A percentile compares a stretch with the other conserved stretches of the same genome.
Evolutionary conservation across 1,140 invertebrate species (phyloP).

Genomic region (Brachystomella parvula): DNA sequence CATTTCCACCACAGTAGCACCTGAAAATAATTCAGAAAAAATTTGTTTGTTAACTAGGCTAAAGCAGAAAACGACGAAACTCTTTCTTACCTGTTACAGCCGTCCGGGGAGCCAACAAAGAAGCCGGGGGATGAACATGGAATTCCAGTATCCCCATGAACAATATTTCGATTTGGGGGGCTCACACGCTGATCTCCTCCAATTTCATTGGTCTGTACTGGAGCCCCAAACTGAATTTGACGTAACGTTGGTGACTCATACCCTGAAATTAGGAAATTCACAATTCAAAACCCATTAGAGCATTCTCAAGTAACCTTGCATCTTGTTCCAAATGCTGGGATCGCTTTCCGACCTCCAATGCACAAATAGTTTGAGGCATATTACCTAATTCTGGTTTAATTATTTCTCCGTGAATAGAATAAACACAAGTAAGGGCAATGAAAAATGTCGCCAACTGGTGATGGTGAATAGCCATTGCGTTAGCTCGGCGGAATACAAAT

Average conservation of each 20-base stretch:
- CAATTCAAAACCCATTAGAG: neutral
- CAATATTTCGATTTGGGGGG: conserved; percentile 1
- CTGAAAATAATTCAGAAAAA: neutral
- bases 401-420: too few relatives aligned
- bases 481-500: too few relatives aligned
- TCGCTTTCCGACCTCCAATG: too few relatives aligned
- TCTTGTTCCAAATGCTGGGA: too few relatives aligned
- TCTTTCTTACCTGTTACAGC: conserved; percentile 21
- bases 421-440: too few relatives aligned
- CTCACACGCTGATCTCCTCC: neutral
- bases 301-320: too few relatives aligned
- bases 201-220: neutral
- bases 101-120: conserved; percentile 29
- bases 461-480: too few relatives aligned
- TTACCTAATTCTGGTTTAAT: too few relatives aligned
- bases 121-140: conserved; percentile 20
- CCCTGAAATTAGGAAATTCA: neutral
- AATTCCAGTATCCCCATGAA: conserved; percentile 17
- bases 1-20: conserved; percentile 15
- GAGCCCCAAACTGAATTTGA: neutral
- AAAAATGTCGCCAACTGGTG: too few relatives aligned
- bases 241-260: neutral
- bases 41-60: neutral
- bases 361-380: too few relatives aligned
- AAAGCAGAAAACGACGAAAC: neutral